Evolutionary conservation across 2,888 invertebrate species (phyloP), one percentile per base, ranked within the genome.

Genomic region (Hesperia comma): DNA sequence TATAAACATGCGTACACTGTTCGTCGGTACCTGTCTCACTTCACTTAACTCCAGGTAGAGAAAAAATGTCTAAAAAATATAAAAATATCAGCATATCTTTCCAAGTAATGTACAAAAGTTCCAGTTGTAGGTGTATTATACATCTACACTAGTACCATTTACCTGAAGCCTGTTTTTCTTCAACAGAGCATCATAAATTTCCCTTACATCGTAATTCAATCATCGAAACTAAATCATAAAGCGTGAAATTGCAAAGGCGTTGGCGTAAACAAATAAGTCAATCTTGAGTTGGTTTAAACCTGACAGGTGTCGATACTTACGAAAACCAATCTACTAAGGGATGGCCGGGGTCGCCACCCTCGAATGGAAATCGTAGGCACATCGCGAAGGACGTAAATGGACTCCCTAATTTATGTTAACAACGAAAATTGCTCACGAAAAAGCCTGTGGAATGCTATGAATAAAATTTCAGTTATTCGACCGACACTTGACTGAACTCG

Each of bases 391-490:
- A 74, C 70, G 70, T 49, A 70, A 71, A 72, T 74, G 72, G 76
- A 74, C 74, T 78, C 71, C 49, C 77, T 76, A 76, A 77, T 78
- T 77, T 74, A 74, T 74, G 73, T 70, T 72, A 76, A 76, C 73
- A 82, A 83, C 79, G 78, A 77, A 81, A 84, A 82, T 80, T 83
- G 78, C 81, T 79, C 77, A 78, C 70, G 70, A 79, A 84, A 82
- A 81, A 77, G 74, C 77, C 73, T 67, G 70, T 68, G 71, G 74
- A 78, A 75, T 73, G 77, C 80, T 80, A 82, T 84, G 83, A 84
- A 86, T 86, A 85, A 84, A 83, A 86, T 82, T 83, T 75, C 78
- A 79, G 77, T 80, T 79, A 79, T 76, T 76, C 71, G 69, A 69
- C 74, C 75, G 71, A 74, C 77, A 75, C 72, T 72, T 72, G 71